phyloP scores from a whole-genome alignment of 2,888 invertebrate genomes.

The Epinotia ramella region DNA sequence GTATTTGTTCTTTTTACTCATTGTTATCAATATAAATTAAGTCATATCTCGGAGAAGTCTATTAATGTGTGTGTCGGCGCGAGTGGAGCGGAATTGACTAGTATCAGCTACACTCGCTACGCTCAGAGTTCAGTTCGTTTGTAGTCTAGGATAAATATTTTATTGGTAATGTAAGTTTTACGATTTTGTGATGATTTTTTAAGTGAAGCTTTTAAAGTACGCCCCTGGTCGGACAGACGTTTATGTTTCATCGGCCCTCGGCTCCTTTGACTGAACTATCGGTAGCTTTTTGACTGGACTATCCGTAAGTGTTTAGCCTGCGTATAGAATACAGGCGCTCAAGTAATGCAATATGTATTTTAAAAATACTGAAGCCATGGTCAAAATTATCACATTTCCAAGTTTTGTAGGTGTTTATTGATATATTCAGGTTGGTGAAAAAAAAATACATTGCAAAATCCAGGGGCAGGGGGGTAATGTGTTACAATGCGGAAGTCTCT shows the following conservation, averaged over 20 bases:
- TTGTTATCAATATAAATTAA: constrained; percentile 69
- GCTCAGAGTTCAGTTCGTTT: constrained; percentile 31
- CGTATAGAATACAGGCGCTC: neutral
- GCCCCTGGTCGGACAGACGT: constrained; percentile 72
- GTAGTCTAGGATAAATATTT: constrained; percentile 32
- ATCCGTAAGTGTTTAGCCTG: neutral
- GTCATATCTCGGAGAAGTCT: constrained; percentile 75
- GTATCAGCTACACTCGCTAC: constrained; percentile 29
- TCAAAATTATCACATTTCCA: neutral
- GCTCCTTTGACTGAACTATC: constrained; percentile 16
- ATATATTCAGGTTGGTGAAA: neutral
- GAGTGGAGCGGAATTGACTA: constrained; percentile 41
- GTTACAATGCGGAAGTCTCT: too few species aligned
- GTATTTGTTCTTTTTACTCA: constrained; percentile 72
- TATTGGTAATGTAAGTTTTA: constrained; percentile 73
- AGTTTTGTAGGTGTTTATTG: too few species aligned
- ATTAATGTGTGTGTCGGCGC: constrained; percentile 57
- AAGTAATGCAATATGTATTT: neutral
- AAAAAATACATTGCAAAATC: too few species aligned
- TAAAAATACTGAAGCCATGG: neutral
- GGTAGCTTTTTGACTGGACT: constrained; percentile 20
- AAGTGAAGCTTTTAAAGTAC: constrained; percentile 78
- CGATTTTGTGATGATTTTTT: constrained; percentile 80
- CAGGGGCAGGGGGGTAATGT: too few species aligned
- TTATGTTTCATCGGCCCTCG: constrained; percentile 51